These are phyloP conservation scores for Allygus modestus DNA, from an alignment of 2,888 invertebrate genomes.

Conservation along the genomic window DNA sequence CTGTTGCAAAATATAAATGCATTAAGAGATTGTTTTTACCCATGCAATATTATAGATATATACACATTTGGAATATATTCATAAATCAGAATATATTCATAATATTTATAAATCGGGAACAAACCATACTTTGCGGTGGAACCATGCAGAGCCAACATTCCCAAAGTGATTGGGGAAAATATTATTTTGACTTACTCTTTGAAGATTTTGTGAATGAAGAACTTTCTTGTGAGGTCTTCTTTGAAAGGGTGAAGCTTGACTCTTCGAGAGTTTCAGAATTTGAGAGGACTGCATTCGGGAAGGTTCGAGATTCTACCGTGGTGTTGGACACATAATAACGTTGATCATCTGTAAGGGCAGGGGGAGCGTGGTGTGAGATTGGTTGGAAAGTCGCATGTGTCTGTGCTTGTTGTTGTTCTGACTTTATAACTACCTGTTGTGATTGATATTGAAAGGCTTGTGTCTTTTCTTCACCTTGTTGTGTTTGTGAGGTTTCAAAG, in stretches of 20 bases:
- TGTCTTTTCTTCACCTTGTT: conserved; percentile 52
- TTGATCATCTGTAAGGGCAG: conserved; percentile 50
- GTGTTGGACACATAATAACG: conserved; percentile 74
- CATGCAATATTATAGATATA: no score
- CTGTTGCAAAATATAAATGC: no score
- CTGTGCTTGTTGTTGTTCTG: conserved; percentile 19
- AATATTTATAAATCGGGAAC: background rate
- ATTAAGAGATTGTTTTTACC: no score
- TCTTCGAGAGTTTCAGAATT: conserved; percentile 50
- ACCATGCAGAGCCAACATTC: conserved; percentile 15
- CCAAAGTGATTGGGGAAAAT: conserved; percentile 2
- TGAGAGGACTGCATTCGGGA: conserved; percentile 33
- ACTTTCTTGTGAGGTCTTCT: conserved; percentile 34
- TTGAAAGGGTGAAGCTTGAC: conserved; percentile 47
- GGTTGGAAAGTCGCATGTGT: conserved; percentile 64
- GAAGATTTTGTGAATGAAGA: conserved; percentile 4
- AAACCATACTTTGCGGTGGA: background rate
- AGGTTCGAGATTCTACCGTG: conserved; percentile 72
- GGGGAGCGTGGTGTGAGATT: conserved; percentile 25
- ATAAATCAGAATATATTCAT: no score
- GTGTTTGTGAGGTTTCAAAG: conserved; percentile 57
- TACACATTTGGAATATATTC: no score
- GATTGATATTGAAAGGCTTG: conserved; percentile 56
- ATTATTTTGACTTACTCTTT: conserved; percentile 34
- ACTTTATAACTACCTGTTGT: conserved; percentile 54